Evolutionary conservation across 2,113 vertebrate genomes (phyloP).

Genomic region (Tamias sibiricus): DNA sequence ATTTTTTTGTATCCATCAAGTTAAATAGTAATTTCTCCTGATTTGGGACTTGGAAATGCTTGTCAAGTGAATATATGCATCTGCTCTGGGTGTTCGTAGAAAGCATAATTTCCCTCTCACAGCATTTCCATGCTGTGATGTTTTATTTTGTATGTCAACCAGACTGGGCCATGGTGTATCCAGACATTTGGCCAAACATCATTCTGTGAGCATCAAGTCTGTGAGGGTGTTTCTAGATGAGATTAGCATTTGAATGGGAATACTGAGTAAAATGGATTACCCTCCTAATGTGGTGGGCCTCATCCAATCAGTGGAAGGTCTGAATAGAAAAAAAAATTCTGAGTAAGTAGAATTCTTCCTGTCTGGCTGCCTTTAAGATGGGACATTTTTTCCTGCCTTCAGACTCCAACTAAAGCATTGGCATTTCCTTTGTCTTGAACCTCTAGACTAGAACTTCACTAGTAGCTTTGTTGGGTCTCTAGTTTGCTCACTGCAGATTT

Average conservation of each 20-base stretch:
- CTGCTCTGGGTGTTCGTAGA: neutral
- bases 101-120: neutral
- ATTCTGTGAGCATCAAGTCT: neutral
- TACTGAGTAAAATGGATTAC: neutral
- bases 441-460: neutral
- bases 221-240: neutral
- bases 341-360: neutral
- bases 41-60: neutral
- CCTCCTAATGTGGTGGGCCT: neutral
- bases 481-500: neutral
- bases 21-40: neutral
- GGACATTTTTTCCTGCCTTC: neutral
- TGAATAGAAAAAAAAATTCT: neutral
- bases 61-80: neutral
- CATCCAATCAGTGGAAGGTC: neutral
- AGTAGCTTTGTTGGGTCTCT: neutral
- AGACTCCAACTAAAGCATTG: neutral
- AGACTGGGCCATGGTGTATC: neutral
- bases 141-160: neutral
- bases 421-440: neutral
- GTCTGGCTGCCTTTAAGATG: neutral
- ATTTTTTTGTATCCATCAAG: constrained; percentile 1
- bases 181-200: constrained; percentile 8
- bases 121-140: neutral
- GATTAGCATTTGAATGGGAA: neutral